Evolutionary conservation across 92 coral and sea anemone genomes (phyloP).

Genomic region (Plumapathes pennacea): DNA sequence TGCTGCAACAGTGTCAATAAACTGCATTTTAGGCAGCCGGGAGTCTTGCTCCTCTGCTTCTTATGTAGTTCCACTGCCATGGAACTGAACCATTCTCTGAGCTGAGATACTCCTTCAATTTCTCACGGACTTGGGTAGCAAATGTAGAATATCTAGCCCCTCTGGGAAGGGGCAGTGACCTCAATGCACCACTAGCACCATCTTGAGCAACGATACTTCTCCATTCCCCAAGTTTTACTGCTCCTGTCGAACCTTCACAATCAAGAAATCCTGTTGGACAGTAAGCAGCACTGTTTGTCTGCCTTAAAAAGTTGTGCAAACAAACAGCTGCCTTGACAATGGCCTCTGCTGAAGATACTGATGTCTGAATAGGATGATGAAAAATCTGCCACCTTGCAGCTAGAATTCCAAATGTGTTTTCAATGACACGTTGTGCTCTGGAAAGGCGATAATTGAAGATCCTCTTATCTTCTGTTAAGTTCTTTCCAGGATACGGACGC

Average conservation of each 20-base stretch:
- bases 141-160: constrained; percentile 14
- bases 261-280: constrained; percentile 31
- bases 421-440: constrained; percentile 32
- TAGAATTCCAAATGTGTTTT: constrained; percentile 52
- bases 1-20: too few species aligned
- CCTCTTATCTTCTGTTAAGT: constrained; percentile 9
- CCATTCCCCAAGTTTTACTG: constrained; percentile 43
- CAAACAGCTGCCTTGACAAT: constrained; percentile 24
- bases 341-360: constrained; percentile 12
- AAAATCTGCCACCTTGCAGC: constrained; percentile 37
- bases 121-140: constrained; percentile 10
- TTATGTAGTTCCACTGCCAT: constrained; percentile 14
- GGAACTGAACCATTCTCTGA: constrained; percentile 8
- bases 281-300: constrained; percentile 24
- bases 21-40: too few species aligned
- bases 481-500: constrained; percentile 33
- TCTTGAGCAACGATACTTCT: constrained; percentile 19
- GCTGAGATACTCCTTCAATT: constrained; percentile 5
- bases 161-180: constrained; percentile 11
- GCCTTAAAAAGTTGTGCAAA: constrained; percentile 30
- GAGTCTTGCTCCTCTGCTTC: constrained; percentile 5
- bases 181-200: constrained; percentile 18
- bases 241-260: constrained; percentile 32
- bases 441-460: constrained; percentile 43
- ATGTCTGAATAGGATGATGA: constrained; percentile 14